Percentiles rank a stretch among this genome's conserved stretches.
These are phyloP conservation scores for Ginglymostoma cirratum DNA, from an alignment of 2,113 vertebrate species.

Conservation along the genomic window DNA sequence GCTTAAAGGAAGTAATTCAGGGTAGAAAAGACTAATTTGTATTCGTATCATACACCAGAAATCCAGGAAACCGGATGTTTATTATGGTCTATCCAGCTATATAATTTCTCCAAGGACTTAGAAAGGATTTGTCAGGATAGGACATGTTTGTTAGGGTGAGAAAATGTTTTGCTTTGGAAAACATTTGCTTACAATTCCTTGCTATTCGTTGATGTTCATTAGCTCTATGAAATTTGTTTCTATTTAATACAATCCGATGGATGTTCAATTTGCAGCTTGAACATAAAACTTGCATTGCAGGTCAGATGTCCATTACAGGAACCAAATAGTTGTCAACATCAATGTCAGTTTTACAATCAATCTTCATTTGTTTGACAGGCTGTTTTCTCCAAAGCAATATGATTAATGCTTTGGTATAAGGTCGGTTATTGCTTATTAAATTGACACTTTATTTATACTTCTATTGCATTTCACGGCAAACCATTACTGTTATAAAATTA, in stretches of 20 bases:
- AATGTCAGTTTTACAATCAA: not conserved
- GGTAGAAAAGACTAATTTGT: not conserved
- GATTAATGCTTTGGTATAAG: not conserved
- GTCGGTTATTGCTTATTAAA: not conserved
- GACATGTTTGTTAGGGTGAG: not conserved
- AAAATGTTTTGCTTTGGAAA: not conserved
- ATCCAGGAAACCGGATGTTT: not conserved
- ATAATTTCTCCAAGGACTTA: not conserved
- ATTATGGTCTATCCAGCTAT: not conserved
- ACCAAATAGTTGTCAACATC: not conserved
- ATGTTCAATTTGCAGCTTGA: not conserved
- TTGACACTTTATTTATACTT: not conserved
- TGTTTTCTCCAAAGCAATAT: not conserved
- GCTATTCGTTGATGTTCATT: not conserved
- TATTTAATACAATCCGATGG: not conserved
- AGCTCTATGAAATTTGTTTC: not conserved
- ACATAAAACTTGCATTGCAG: not conserved
- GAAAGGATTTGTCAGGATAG: not conserved
- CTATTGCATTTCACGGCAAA: not conserved
- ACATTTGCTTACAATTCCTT: not conserved
- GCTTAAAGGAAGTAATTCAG: not conserved
- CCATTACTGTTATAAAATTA: not conserved
- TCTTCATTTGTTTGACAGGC: not conserved
- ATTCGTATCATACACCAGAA: not conserved
- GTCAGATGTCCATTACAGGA: not conserved